phyloP scores from a whole-genome alignment of 2,113 vertebrate species.

The Gymnocephalus cernua region DNA sequence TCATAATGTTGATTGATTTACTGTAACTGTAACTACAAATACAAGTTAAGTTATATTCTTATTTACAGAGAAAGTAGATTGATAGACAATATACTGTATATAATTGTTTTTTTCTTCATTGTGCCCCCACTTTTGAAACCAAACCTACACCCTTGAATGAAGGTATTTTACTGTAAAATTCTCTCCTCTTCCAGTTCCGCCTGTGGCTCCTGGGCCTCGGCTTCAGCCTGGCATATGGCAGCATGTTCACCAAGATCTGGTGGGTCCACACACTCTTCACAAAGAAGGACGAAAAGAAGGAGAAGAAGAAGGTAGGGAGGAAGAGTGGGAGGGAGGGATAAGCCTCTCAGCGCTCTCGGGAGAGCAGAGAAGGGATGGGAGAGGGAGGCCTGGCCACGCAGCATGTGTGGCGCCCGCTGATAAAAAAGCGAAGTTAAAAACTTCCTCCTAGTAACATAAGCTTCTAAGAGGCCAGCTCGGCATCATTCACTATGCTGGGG shows the following conservation, averaged over 20 bases:
- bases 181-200: slow-evolving; percentile 77
- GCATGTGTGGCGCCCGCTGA: slow-evolving; percentile 63
- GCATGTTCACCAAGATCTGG: slow-evolving; percentile 99
- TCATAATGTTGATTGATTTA: not conserved
- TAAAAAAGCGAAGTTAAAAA: slow-evolving; percentile 53
- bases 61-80: not conserved
- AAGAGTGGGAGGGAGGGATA: slow-evolving; percentile 77
- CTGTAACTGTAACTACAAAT: not conserved
- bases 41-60: not conserved
- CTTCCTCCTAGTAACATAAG: slow-evolving; percentile 47
- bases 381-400: slow-evolving; percentile 18
- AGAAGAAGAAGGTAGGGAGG: slow-evolving; percentile 90
- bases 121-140: not conserved
- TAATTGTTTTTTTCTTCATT: not conserved
- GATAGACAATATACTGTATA: too few species aligned
- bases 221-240: slow-evolving; percentile 95
- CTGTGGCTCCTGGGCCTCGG: slow-evolving; percentile 95
- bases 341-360: slow-evolving; percentile 50
- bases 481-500: slow-evolving; percentile 26
- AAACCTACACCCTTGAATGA: not conserved
- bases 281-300: slow-evolving; percentile 97
- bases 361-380: slow-evolving; percentile 21
- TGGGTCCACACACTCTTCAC: slow-evolving; percentile 98
- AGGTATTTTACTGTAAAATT: slow-evolving; percentile 1
- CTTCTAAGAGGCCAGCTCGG: slow-evolving; percentile 46